A percentile compares a stretch with the other conserved stretches of the same genome.
Evolutionary conservation across 2,113 vertebrate genomes (phyloP).

Genomic region (crab-eating macaque (Macaca fascicularis)): T2T-MFA8v1.1 NC_088395.1:104457001-104457500

Average conservation of each 20-base stretch:
- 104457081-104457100: neutral
- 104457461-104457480: neutral
- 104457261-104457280: neutral
- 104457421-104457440: slow-evolving; percentile 14
- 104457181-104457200: neutral
- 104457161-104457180: neutral
- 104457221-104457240: neutral
- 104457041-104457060: neutral
- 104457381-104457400: neutral
- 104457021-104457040: slow-evolving; percentile 12
- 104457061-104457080: neutral
- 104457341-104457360: neutral
- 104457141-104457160: neutral
- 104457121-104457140: slow-evolving; percentile 2
- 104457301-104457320: neutral
- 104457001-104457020: slow-evolving; percentile 1
- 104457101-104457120: neutral
- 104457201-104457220: neutral
- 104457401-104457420: neutral
- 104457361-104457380: neutral
- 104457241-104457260: neutral
- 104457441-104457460: neutral
- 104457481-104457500: neutral
- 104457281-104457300: neutral
- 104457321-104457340: neutral